Evolutionary conservation across 2,888 invertebrate species (phyloP), one percentile per base, ranked within the genome.

Genomic region (Cryptus viduatorius): DNA sequence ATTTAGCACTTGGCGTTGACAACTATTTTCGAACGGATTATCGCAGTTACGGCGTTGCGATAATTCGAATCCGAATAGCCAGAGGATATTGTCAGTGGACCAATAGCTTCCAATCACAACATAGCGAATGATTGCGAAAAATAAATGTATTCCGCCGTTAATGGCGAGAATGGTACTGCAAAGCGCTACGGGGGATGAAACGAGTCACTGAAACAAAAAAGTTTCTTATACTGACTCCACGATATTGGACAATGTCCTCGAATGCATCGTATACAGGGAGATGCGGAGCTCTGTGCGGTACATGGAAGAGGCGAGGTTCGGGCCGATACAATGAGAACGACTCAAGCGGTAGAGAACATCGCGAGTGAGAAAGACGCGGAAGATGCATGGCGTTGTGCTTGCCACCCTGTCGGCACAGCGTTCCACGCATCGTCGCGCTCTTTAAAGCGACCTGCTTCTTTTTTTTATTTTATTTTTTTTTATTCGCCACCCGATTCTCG

Each of bases 401-500:
- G 73, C 82, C 86, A 86, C 80, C 82, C 85, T 73, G 85, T 83
- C 79, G 64, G 68, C 61, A 44, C 69, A 86, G 87, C 82, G 83
- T 81, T 86, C 84, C 91, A 92, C 92, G 93, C 93, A 93, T 93
- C 92, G 90, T 86, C 90, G 92, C 91, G 89, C 91, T 90, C 92
- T 92, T 92, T 91, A 92, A 92, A 92, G 80, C 91, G 93, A 91
- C 91, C 92, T 92, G 91, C 88, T 90, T 90, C 92, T 90, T 90
- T 80, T 82, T 82, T 79, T 78, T 84, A 87, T 78, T 83, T 79
- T 24, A 24, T 24, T 79, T 76, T 83, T 87, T 84, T 87, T 88
- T 86, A 85, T 85, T 82, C 84, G 80, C 82, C 86, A 85, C 85
- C 80, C 84, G 88, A 73, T 85, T 87, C 86, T 75, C 86, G 85